Evolutionary conservation across 2,888 invertebrate species (phyloP).

Genomic region (Parthenolecanium corni): DNA sequence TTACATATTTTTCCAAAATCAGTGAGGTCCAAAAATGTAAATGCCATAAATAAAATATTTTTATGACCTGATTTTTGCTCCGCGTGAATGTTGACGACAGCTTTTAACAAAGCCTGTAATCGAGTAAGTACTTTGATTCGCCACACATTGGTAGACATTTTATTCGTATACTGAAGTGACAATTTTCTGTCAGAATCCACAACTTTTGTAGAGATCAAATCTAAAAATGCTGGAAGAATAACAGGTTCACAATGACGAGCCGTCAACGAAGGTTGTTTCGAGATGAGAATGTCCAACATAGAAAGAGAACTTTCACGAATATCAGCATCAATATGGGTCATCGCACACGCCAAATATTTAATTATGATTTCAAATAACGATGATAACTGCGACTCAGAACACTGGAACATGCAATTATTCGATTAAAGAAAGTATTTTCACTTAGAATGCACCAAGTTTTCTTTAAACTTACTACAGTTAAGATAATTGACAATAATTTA

Average conservation of each 20-base stretch:
- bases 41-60: not conserved
- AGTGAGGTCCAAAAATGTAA: not conserved
- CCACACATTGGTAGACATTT: constrained; percentile 66
- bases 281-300: constrained; percentile 63
- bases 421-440: not conserved
- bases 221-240: constrained; percentile 64
- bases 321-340: constrained; percentile 72
- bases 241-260: constrained; percentile 47
- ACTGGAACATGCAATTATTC: constrained; percentile 36
- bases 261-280: constrained; percentile 53
- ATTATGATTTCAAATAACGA: constrained; percentile 68
- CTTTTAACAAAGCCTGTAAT: constrained; percentile 49
- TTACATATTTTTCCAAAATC: not conserved
- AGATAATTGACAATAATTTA: constrained; percentile 40
- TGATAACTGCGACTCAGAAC: constrained; percentile 44
- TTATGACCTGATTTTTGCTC: not conserved
- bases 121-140: constrained; percentile 61
- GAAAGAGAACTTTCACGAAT: constrained; percentile 74
- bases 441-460: too few species aligned
- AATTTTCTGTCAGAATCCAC: constrained; percentile 29
- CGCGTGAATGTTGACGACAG: constrained; percentile 36
- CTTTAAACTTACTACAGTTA: constrained; percentile 36
- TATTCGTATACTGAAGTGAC: constrained; percentile 35
- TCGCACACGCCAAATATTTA: constrained; percentile 71
- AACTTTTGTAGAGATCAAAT: constrained; percentile 59